Conservation (phyloP, 1,140 invertebrate genomes). For the Lamellibrachia luymesi region DNA sequence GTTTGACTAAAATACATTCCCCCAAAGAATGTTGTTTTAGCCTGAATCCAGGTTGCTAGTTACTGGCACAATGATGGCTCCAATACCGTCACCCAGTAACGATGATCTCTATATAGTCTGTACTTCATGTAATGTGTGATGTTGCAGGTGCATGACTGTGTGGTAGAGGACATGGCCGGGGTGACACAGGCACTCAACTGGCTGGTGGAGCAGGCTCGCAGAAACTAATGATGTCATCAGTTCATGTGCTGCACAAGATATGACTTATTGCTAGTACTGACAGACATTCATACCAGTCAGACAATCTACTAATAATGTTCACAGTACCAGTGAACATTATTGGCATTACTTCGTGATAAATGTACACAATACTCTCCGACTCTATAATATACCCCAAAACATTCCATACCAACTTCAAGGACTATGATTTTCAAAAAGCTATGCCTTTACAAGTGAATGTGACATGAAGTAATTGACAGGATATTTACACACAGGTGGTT, state of each 20-base stretch:
- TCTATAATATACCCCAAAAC: background rate
- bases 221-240: constrained; percentile 7
- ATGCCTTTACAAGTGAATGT: background rate
- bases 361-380: too few species aligned
- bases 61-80: too few species aligned
- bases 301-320: background rate
- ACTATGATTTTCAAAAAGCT: background rate
- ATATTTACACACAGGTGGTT: too few species aligned
- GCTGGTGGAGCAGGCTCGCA: constrained; percentile 32
- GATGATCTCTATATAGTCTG: too few species aligned
- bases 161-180: constrained; percentile 37
- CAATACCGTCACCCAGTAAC: too few species aligned
- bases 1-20: too few species aligned
- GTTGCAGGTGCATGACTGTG: constrained; percentile 42
- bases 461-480: too few species aligned
- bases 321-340: background rate
- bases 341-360: too few species aligned
- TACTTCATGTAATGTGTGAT: background rate
- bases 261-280: background rate
- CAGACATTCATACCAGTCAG: background rate
- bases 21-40: too few species aligned
- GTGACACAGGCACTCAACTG: constrained; percentile 42
- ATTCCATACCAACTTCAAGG: background rate
- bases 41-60: too few species aligned
- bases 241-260: constrained; percentile 14